These are phyloP conservation scores for Oligia latruncula DNA, from an alignment of 2,888 invertebrate species.

Conservation along the genomic window DNA sequence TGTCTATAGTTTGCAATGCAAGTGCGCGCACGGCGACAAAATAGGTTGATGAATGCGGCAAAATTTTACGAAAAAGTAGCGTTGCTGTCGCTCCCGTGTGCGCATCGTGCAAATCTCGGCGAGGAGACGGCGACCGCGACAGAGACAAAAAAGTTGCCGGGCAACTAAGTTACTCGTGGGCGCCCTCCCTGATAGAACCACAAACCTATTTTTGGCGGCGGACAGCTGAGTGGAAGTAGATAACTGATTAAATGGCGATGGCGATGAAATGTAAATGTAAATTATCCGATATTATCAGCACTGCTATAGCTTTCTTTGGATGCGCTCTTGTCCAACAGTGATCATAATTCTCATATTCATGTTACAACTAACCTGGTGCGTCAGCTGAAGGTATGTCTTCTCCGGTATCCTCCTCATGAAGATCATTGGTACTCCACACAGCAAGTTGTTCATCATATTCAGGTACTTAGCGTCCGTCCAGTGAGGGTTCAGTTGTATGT, in stretches of 20 bases:
- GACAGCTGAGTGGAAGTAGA: too few species aligned
- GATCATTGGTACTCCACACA: constrained; percentile 85
- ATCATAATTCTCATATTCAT: not conserved
- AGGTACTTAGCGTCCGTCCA: constrained; percentile 80
- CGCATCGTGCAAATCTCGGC: too few species aligned
- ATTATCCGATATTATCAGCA: not conserved
- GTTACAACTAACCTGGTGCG: constrained; percentile 78
- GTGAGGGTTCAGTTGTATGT: constrained; percentile 75
- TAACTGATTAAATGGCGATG: too few species aligned
- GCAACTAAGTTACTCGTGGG: too few species aligned
- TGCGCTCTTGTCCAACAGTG: not conserved
- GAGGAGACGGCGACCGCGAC: too few species aligned
- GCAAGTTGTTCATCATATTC: constrained; percentile 85
- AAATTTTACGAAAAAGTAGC: too few species aligned
- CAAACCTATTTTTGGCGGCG: not conserved
- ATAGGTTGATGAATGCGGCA: too few species aligned
- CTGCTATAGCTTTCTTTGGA: not conserved
- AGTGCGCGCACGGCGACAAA: too few species aligned
- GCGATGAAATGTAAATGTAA: too few species aligned
- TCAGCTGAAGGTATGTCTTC: constrained; percentile 79
- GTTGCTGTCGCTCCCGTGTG: too few species aligned
- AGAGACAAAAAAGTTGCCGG: too few species aligned
- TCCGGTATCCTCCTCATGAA: constrained; percentile 80
- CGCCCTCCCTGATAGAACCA: not conserved
- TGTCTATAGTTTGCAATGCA: too few species aligned